Evolutionary conservation across 2,888 invertebrate genomes (phyloP).

Genomic region (Eristalis intricaria): DNA sequence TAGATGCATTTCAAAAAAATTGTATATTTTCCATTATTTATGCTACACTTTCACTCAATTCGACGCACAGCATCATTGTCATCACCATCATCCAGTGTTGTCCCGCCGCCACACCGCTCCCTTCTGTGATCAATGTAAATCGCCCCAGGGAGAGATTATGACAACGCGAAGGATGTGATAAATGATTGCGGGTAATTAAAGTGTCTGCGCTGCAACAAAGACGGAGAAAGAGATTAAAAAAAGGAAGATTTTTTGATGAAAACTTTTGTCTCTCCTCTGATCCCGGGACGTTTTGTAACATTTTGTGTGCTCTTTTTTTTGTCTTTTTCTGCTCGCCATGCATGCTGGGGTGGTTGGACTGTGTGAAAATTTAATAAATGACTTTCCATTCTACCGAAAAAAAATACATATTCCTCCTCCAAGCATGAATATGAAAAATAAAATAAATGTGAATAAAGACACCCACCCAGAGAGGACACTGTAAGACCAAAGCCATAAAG

Average conservation of each 20-base stretch:
- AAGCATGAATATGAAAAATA: not conserved
- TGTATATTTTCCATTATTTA: conserved; percentile 64
- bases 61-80: conserved; percentile 38
- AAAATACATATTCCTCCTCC: conserved; percentile 33
- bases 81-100: conserved; percentile 1
- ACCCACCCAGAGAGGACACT: conserved; percentile 17
- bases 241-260: conserved; percentile 42
- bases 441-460: conserved; percentile 5
- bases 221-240: conserved; percentile 47
- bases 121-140: conserved; percentile 47
- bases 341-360: conserved; percentile 54
- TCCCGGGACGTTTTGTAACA: conserved; percentile 29
- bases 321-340: not conserved
- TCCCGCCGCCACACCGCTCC: conserved; percentile 1
- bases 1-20: conserved; percentile 45
- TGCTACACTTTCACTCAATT: conserved; percentile 33
- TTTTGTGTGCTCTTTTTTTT: conserved; percentile 44
- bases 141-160: conserved; percentile 65
- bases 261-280: conserved; percentile 57
- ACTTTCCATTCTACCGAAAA: conserved; percentile 62
- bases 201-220: conserved; percentile 72
- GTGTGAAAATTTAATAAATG: conserved; percentile 69
- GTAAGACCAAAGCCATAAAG: conserved; percentile 47
- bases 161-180: conserved; percentile 72
- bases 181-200: conserved; percentile 74